Evolutionary conservation across 2,113 vertebrate genomes (phyloP), one percentile per base, ranked within the genome.

Genomic region (Talpa occidentalis): DNA sequence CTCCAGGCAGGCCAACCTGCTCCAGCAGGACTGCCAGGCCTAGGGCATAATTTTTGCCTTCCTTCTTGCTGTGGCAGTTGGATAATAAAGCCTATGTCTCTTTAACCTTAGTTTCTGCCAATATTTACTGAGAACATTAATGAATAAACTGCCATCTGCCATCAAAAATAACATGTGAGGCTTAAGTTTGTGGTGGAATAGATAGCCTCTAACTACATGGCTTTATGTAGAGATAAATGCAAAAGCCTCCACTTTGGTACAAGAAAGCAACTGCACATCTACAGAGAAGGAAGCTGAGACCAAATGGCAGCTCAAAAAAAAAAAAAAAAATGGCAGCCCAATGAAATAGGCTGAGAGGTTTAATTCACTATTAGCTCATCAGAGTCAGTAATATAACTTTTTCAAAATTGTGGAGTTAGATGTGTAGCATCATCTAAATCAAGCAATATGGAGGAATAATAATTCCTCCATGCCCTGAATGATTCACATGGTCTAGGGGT

Each of bases 91-190:
- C 60, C 82, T 49, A 7, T 32, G 15, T 80, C 64, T 91, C 69
- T 91, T 88, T 90, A 78, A 76, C 78, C 66, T 92, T 56, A 8
- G 47, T 95, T 95, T 88, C 60, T 6, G 70, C 44, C 89, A 91
- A 52, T 32, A 60, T 84, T 69, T 59, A 81, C 60, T 59, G 81
- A 73, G 52, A 73, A 44, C 37, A 74, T 69, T 42, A 35, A 26
- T 26, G 54, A 80, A 72, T 37, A 73, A 86, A n/a, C 16, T 47
- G 37, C 42, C 9, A 28, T 60, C 28, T 37, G 8, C 60, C 22
- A 3, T 32, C n/a, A 60, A 74, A 64, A 88, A 81, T 60, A 59
- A 11, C 49, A 64, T 7, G 4, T 37, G 52, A 67, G 85, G 49
- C 28, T 76, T n/a, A 44, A 80, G 78, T 74, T 16, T 64, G 26